Evolutionary conservation across 2,113 vertebrate species (phyloP).

Genomic region (Crotalus helleri): DNA sequence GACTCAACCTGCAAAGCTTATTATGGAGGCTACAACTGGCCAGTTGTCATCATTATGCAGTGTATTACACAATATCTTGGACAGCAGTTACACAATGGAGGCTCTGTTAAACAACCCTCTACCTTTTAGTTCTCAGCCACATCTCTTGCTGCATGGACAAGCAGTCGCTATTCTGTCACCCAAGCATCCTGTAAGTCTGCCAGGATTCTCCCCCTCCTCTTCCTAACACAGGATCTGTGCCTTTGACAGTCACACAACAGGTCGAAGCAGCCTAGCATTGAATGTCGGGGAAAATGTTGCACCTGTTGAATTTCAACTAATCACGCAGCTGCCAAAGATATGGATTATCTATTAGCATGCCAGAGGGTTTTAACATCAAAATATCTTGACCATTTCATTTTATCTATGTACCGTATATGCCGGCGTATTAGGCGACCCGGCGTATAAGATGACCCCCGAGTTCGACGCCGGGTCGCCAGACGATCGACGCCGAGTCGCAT

Average conservation of each 20-base stretch:
- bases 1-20: conserved; percentile 14
- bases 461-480: too few species aligned
- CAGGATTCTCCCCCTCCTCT: neutral
- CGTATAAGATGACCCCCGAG: too few species aligned
- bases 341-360: neutral
- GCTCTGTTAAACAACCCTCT: neutral
- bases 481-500: too few species aligned
- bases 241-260: neutral
- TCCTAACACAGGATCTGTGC: neutral
- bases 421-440: too few species aligned
- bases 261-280: neutral
- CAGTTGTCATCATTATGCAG: neutral
- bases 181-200: neutral
- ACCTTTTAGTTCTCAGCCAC: neutral
- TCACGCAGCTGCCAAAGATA: neutral
- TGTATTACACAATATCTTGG: neutral
- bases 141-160: conserved; percentile 9
- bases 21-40: neutral
- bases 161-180: neutral
- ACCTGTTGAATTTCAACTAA: neutral
- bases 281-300: neutral
- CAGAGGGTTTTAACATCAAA: neutral
- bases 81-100: neutral
- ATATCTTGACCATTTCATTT: neutral
- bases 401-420: too few species aligned